A percentile compares a stretch with the other conserved stretches of the same genome.
phyloP scores from a whole-genome alignment of 2,113 vertebrate species.

The Crotalus helleri region DNA sequence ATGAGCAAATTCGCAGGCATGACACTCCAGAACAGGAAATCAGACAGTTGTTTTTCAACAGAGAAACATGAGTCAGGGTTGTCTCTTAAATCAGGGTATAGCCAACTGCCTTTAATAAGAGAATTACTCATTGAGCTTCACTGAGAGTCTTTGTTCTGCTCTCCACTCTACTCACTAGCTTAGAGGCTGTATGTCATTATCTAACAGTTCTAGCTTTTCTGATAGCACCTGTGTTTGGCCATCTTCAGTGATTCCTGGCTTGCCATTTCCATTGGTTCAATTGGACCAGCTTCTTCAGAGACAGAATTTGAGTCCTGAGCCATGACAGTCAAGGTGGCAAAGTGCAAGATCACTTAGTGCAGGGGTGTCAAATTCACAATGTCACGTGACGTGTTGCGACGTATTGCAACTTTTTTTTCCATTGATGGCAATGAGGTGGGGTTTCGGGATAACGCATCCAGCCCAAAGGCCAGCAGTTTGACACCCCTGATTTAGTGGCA shows the following conservation, averaged over 20 bases:
- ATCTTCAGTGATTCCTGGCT: neutral
- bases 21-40: neutral
- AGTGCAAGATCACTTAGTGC: neutral
- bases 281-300: neutral
- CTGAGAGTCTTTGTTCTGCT: neutral
- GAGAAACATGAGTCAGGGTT: neutral
- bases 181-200: neutral
- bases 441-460: no score
- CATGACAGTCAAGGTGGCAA: neutral
- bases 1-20: neutral
- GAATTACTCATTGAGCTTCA: neutral
- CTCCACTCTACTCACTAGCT: neutral
- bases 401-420: no score
- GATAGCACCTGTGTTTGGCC: neutral
- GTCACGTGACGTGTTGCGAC: no score
- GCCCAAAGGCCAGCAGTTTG: no score
- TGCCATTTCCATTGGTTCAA: neutral
- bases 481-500: neutral
- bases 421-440: no score
- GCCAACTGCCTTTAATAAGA: neutral
- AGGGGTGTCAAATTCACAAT: no score
- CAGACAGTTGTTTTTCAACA: neutral
- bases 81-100: neutral
- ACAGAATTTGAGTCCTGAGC: neutral
- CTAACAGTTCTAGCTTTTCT: neutral